Evolutionary conservation across 2,888 invertebrate genomes (phyloP), one percentile per base, ranked within the genome.

Genomic region (Nomada goodeniana): DNA sequence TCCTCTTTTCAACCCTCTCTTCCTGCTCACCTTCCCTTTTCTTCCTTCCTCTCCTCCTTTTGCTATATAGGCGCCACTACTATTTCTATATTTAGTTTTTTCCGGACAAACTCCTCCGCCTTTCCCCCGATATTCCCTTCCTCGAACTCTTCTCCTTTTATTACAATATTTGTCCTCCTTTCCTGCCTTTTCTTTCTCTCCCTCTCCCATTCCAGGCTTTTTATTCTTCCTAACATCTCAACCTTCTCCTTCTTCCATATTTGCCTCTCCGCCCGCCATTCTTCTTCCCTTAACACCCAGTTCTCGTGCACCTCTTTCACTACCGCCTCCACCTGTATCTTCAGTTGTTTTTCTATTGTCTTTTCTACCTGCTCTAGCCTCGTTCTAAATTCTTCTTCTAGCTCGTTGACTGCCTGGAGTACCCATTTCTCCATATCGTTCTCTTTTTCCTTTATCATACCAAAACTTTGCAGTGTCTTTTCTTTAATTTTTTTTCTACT

Each of bases 371-470:
- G 7, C 7, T 10, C 53, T n/a, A 26, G 2, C 23, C 36, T 60
- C 23, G n/a, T 29, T 15, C 20, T 36, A 11, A 36, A 10, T 7
- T 60, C 36, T 7, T 29, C 10, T 60, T 2, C 60, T 15, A 60
- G 11, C 18, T 26, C 26, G 2, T 20, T 36, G 26, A 26, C 26
- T 26, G 26, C 26, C 26, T 26, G 2, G 26, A 26, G 1, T 26
- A 29, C 29, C 20, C 1, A 42, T 26, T 60, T 60, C 20, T 60
- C 29, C 20, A 60, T 60, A 5, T 60, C 60, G 13, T 29, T 23
- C 23, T 60, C 60, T 26, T 15, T 60, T 60, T 60, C 60, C 23
- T 60, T 60, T 26, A 9, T 36, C 60, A 60, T 36, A 11, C 60
- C 36, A 26, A 26, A 60, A 36, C 13, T 29, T 20, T 36, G 36